Evolutionary conservation across 2,888 invertebrate genomes (phyloP).

Genomic region (Nomada lathburiana): DNA sequence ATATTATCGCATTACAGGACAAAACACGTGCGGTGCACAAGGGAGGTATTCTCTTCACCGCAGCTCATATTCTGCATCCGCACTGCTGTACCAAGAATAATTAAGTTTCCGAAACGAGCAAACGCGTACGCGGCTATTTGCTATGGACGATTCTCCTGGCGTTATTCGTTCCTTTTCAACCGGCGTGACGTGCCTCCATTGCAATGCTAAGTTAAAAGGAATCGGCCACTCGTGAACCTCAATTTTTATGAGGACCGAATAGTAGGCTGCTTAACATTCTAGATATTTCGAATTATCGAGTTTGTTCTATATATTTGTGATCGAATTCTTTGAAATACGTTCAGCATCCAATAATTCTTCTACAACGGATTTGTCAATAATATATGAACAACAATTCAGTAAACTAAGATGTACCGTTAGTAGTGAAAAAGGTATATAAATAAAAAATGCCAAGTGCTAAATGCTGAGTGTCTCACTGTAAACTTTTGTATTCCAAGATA

Average conservation of each 20-base stretch:
- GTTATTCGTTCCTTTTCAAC: conserved; percentile 10
- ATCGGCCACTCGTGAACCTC: conserved; percentile 2
- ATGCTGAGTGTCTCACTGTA: too few relatives aligned
- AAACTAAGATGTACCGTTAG: too few relatives aligned
- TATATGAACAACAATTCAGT: too few relatives aligned
- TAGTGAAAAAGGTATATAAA: too few relatives aligned
- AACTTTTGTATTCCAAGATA: too few relatives aligned
- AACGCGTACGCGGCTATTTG: conserved; percentile 24
- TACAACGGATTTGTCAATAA: neutral
- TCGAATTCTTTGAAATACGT: neutral
- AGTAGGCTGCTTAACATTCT: neutral
- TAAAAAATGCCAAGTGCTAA: too few relatives aligned
- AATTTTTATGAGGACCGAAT: conserved; percentile 2
- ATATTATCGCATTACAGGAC: conserved; percentile 21
- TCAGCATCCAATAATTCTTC: neutral
- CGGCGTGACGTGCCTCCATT: neutral
- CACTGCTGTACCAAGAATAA: conserved; percentile 44
- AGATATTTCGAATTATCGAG: neutral
- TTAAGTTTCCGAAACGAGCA: conserved; percentile 41
- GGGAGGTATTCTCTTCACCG: conserved; percentile 20
- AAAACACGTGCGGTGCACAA: conserved; percentile 21
- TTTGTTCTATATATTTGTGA: neutral
- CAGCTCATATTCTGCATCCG: conserved; percentile 20
- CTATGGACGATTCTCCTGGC: conserved; percentile 22
- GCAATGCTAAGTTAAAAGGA: conserved; percentile 2